phyloP scores from a whole-genome alignment of 2,888 invertebrate genomes.

The Lasioglossum malachurum region DNA sequence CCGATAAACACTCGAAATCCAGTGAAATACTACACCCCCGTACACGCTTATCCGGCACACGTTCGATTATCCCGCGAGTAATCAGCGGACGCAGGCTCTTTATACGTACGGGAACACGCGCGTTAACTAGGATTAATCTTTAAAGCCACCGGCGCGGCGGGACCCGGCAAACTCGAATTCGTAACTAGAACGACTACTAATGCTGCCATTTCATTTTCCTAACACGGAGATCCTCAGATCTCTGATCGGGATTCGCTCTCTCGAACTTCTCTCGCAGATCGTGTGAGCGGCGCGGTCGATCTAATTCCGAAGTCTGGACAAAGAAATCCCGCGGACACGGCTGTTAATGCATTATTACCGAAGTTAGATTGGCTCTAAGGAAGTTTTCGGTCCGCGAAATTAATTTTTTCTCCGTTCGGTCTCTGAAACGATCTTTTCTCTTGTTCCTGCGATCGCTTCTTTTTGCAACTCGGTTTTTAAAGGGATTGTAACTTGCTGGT shows the following conservation, averaged over 20 bases:
- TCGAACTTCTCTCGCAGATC: background rate
- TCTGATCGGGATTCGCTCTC: background rate
- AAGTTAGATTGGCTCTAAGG: background rate
- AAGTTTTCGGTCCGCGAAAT: background rate
- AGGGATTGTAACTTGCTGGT: background rate
- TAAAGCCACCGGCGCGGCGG: background rate
- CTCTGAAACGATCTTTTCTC: background rate
- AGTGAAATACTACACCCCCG: background rate
- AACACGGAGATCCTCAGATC: background rate
- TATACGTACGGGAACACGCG: background rate
- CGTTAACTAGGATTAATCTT: background rate
- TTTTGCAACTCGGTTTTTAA: background rate
- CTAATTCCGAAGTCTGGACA: background rate
- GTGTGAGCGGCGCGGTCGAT: background rate
- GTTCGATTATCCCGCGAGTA: slow-evolving; percentile 1
- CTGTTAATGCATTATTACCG: background rate
- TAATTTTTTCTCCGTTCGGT: too few relatives aligned
- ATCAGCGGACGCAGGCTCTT: background rate
- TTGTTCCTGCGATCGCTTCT: background rate
- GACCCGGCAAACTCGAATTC: background rate
- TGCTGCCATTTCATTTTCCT: background rate
- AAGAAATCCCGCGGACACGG: background rate
- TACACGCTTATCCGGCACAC: background rate
- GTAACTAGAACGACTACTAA: background rate
- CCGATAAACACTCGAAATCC: slow-evolving; percentile 34